Evolutionary conservation across 2,888 invertebrate genomes (phyloP), one percentile per base, ranked within the genome.

Genomic region (Dendrolimus pini): DNA sequence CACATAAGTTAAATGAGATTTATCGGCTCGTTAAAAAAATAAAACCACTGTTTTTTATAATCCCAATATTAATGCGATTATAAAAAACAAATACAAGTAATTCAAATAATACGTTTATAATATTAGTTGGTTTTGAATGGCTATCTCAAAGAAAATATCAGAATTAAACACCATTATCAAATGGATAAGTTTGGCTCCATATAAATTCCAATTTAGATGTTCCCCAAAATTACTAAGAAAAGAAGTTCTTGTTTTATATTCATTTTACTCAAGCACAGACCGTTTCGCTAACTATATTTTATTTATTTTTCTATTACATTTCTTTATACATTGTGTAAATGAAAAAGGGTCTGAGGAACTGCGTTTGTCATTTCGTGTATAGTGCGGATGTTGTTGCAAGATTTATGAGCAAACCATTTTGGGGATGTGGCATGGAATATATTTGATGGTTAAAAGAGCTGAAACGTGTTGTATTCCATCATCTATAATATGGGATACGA

Each of bases 231-330:
- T 30, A 30, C 30, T 30, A 30, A 30, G 6, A 6, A 30, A 0
- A 30, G 6, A 30, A 6, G 30, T 30, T 30, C 30, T 30, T 30
- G 30, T 30, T 30, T 30, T 30, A 30, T 47, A 47, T 47, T 47
- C 12, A 47, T 47, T 47, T 47, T 47, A 47, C 12, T 47, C 47
- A 8, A 47, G 8, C 47, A 47, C 47, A 47, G 9, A 2, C 47
- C 47, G 6, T 47, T 18, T 30, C 30, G 30, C 30, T 79, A 78
- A 82, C 77, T 82, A 74, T 83, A 80, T 84, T 83, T 82, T 77
- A 74, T 83, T 82, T 77, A 74, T 71, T 77, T 79, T 80, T 76
- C 82, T 78, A 79, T 82, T 80, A 74, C 72, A 72, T 74, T 71
- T 75, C 71, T 73, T 73, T 74, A 71, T 62, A 69, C 77, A 73